Base-by-base conservation (phyloP, 2,888 invertebrate genomes). In the Drosophila multiciliata region DNA sequence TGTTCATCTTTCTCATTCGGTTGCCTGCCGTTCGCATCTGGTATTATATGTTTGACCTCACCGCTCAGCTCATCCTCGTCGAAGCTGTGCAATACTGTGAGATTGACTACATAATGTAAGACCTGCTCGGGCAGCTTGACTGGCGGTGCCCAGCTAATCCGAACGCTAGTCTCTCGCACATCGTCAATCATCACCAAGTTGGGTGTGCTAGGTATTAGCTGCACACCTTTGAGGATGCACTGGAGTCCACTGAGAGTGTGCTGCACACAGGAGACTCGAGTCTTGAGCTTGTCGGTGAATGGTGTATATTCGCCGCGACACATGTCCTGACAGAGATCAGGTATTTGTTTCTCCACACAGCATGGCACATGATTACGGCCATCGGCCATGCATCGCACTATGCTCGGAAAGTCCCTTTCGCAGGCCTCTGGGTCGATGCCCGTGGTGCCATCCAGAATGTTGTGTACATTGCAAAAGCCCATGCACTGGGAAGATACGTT, bases 291-390 rank as follows among this genome's bases (percentile, higher is more conserved):
- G 91, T 97, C 97, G 0, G 97, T 97, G 73, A 97, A 97, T 1
- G 96, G 95, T 0, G 97, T 97, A 92, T 97, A 97, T 91, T 97
- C 97, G 33, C 97, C 97, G 1, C 96, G 94, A 90, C 97, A 97
- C 77, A 97, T 96, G 80, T 97, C 97, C 90, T 97, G 97, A 91
- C 97, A 97, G 81, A 97, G 95, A 91, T 97, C 97, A 0, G 97
- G 97, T 26, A 97, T 96, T 66, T 95, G 94, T 91, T 97, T 97
- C 79, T 96, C 95, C 29, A 96, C 95, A 91, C 97, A 97, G 92
- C 97, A 97, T 0, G 97, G 97, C 35, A 97, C 96, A 93, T 97
- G 97, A 93, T 97, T 97, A 23, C 97, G 94, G 0, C 97, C 96
- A 92, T 97, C 97, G 78, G 95, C 95, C 96, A 96, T 96, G 89